Percentiles rank a stretch among this genome's conserved stretches.
phyloP scores from a whole-genome alignment of 1,140 invertebrate species.

The Chionoecetes opilio region DNA sequence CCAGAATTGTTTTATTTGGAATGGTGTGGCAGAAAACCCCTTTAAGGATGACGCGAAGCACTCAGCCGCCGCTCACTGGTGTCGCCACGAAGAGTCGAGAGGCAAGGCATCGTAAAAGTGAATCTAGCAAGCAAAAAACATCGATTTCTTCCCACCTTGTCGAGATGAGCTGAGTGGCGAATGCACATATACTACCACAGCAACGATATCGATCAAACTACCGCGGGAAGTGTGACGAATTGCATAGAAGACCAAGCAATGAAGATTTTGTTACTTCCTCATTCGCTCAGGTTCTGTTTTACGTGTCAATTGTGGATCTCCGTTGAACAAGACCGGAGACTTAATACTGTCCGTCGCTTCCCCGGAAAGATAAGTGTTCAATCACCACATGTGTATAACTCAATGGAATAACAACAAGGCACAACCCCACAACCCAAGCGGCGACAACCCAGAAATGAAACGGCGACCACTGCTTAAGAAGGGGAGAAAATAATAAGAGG shows the following conservation, averaged over 20 bases:
- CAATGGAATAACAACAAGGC: neutral
- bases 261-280: neutral
- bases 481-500: neutral
- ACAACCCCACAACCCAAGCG: neutral
- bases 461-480: neutral
- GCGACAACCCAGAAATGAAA: neutral
- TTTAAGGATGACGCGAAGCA: neutral
- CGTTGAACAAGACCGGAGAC: neutral
- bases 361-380: neutral
- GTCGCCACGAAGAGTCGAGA: neutral
- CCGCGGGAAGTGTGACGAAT: neutral
- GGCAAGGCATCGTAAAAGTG: neutral
- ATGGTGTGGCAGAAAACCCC: neutral
- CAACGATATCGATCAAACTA: neutral
- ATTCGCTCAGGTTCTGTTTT: neutral
- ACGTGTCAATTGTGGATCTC: neutral
- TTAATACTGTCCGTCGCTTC: neutral
- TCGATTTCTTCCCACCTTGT: neutral
- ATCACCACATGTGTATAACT: neutral
- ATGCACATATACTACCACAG: neutral
- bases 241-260: neutral
- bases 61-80: neutral
- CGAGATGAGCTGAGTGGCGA: neutral
- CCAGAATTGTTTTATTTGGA: neutral
- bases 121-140: neutral